phyloP scores from a whole-genome alignment of 2,113 vertebrate species.

The Salvelinus sp. region DNA sequence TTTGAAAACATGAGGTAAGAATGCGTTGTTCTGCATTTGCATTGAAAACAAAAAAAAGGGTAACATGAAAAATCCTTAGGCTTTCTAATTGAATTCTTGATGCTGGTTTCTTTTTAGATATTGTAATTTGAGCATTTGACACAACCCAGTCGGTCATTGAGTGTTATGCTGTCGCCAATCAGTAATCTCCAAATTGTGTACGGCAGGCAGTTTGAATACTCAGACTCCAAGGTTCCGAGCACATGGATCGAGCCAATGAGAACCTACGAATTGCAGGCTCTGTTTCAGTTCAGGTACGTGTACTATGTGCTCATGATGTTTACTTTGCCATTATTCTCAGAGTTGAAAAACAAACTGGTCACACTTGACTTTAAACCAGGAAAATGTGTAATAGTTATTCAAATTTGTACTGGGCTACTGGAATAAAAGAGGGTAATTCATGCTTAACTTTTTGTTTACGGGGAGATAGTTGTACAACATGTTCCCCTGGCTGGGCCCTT shows the following conservation, averaged over 20 bases:
- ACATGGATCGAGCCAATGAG: constrained; percentile 15
- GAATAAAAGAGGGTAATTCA: no score
- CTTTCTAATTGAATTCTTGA: no score
- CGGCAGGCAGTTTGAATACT: constrained; percentile 40
- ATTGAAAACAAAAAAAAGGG: no score
- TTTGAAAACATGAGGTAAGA: no score
- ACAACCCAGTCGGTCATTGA: constrained; percentile 11
- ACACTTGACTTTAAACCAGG: neutral
- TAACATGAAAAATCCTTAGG: no score
- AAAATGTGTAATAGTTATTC: neutral
- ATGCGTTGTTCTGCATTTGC: no score
- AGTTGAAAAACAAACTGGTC: neutral
- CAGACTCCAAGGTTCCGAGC: constrained; percentile 16
- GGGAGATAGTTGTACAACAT: no score
- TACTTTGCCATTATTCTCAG: neutral
- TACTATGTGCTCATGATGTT: neutral
- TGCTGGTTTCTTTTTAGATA: no score
- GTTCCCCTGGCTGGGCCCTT: constrained; percentile 33
- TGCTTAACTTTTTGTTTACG: no score
- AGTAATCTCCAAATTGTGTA: constrained; percentile 42
- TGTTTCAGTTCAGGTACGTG: constrained; percentile 16
- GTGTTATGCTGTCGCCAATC: constrained; percentile 34
- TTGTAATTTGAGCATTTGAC: no score
- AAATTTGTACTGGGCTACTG: neutral
- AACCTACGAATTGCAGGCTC: neutral